Evolutionary conservation across 2,888 invertebrate genomes (phyloP).

Genomic region (Apotomis turbidana): DNA sequence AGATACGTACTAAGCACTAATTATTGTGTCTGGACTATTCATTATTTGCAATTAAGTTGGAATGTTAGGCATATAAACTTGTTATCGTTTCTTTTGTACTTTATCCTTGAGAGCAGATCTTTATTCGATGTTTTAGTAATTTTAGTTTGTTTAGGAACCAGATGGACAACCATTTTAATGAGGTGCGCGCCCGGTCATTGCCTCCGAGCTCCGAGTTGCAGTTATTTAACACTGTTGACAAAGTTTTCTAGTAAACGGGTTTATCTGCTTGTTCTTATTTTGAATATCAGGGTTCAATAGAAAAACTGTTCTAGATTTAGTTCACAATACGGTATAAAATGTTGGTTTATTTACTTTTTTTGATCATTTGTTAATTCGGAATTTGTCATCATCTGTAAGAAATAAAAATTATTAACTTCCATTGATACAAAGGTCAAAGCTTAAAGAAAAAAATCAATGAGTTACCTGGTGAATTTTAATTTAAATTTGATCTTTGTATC

Average conservation of each 20-base stretch:
- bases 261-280: slow-evolving; percentile 66
- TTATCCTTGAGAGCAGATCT: neutral
- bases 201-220: slow-evolving; percentile 67
- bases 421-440: no score
- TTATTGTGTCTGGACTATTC: no score
- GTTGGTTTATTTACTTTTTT: neutral
- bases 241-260: slow-evolving; percentile 70
- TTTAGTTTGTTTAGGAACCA: slow-evolving; percentile 69
- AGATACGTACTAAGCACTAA: no score
- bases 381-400: no score
- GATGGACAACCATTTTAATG: slow-evolving; percentile 69
- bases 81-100: neutral
- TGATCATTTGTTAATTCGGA: no score
- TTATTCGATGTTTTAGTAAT: slow-evolving; percentile 11
- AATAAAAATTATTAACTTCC: no score
- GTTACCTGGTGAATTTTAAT: no score
- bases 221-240: slow-evolving; percentile 76
- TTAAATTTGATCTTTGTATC: no score
- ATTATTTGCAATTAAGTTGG: no score
- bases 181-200: slow-evolving; percentile 75
- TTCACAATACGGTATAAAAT: slow-evolving; percentile 26
- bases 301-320: slow-evolving; percentile 25
- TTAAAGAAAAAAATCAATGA: no score
- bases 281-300: slow-evolving; percentile 37
- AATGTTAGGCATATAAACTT: neutral